Evolutionary conservation across 2,797 vertebrate species (phyloP).

Genomic region (Tiaroga cobitis): DNA sequence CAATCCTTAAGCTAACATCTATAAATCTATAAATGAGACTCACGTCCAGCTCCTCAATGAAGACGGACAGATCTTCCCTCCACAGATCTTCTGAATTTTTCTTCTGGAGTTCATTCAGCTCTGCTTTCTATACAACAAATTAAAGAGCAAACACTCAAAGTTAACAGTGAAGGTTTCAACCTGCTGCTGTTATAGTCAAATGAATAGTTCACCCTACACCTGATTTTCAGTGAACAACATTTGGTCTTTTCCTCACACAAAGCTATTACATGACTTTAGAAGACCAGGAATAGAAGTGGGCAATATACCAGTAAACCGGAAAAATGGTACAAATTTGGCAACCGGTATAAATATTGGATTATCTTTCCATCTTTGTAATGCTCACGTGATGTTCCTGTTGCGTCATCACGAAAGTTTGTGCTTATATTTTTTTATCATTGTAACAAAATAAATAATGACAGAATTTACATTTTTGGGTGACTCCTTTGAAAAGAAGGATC

Average conservation of each 20-base stretch:
- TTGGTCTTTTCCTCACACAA: not conserved
- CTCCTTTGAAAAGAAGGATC: not conserved
- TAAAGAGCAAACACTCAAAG: constrained; percentile 43
- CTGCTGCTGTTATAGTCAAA: not conserved
- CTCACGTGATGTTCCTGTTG: no score
- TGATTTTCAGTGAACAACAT: not conserved
- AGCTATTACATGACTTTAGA: not conserved
- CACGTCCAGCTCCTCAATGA: constrained; percentile 94
- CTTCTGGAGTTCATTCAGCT: constrained; percentile 88
- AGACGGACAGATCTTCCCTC: constrained; percentile 94
- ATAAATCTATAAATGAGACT: constrained; percentile 61
- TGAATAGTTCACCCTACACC: not conserved
- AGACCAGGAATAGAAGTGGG: not conserved
- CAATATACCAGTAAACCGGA: not conserved
- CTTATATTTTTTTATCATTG: no score
- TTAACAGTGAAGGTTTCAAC: not conserved
- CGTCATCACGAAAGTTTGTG: no score
- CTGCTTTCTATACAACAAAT: constrained; percentile 80
- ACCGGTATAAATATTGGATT: no score
- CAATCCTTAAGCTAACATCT: not conserved
- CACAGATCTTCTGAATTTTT: constrained; percentile 92
- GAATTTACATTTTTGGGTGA: no score
- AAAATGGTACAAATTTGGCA: not conserved
- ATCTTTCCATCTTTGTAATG: no score
- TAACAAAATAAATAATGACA: no score